phyloP scores from a whole-genome alignment of 2,797 vertebrate species.

The Moxostoma hubbsi region DNA sequence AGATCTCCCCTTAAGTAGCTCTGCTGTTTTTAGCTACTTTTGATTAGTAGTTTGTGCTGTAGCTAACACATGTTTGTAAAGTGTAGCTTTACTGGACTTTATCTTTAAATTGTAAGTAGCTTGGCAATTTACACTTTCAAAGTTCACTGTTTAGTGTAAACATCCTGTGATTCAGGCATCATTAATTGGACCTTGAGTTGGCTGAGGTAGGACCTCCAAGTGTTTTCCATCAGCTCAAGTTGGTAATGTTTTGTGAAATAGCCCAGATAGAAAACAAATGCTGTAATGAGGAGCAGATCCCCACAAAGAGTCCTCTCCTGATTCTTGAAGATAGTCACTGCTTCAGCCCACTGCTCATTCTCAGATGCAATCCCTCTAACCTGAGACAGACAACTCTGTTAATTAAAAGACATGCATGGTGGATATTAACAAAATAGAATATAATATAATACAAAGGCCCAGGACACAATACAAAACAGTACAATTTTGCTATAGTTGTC shows the following conservation, averaged over 20 bases:
- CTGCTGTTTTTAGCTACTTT: no score
- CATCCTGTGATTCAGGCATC: no score
- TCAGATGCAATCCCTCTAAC: slow-evolving; percentile 91
- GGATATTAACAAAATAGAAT: neutral
- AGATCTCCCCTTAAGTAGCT: no score
- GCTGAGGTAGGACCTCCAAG: slow-evolving; percentile 88
- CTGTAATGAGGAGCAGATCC: slow-evolving; percentile 87
- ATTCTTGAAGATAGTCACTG: slow-evolving; percentile 80
- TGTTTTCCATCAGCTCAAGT: slow-evolving; percentile 84
- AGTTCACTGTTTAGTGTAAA: slow-evolving; percentile 46
- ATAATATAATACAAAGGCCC: neutral
- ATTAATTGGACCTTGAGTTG: slow-evolving; percentile 80
- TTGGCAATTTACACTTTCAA: no score
- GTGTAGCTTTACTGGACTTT: no score
- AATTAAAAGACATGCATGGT: neutral
- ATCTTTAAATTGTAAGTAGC: no score
- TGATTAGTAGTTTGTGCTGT: no score
- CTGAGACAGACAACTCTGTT: slow-evolving; percentile 66
- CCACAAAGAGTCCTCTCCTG: slow-evolving; percentile 91
- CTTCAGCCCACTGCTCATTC: slow-evolving; percentile 92
- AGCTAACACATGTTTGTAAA: no score
- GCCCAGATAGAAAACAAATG: slow-evolving; percentile 94
- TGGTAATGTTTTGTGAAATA: slow-evolving; percentile 93
- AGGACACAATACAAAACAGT: no score
- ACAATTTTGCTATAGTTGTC: no score